Base-by-base conservation (phyloP, 2,797 vertebrate genomes). In the Chelon labrosus region DNA sequence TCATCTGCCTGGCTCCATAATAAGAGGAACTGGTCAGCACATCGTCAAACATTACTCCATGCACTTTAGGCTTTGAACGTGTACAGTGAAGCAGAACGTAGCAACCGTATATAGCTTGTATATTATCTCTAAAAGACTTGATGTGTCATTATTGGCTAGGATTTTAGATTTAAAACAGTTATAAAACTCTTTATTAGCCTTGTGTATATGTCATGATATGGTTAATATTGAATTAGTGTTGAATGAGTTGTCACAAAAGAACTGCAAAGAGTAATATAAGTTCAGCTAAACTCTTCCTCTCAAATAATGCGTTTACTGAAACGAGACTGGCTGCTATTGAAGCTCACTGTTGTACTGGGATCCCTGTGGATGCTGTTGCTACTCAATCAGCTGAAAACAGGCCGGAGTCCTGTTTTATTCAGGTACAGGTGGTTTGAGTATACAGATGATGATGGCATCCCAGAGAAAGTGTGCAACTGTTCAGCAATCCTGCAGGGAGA, bases 401-500 rank as follows among this genome's bases (percentile, higher is more conserved):
- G 7, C 10, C 46, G 22, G 79, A 5, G 38, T 38, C 44, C 16
- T 10, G 17, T 5, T 9, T 7, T 3, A 3, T 3, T 64, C 4
- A 35, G 50, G 0, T 65, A 84, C 58, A 81, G 37, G 20, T 77
- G 67, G 83, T 47, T 96, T 72, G 94, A 96, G 10, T 89, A 96
- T 37, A 81, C 54, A 12, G 76, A 85, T 47, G 85, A 7, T 14
- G 78, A 85, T 19, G 62, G 92, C 13, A 79, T 90, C 59, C 91
- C 90, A 55, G 74, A 88, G 62, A 80, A 62, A 20, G 19, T 75
- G 51, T 84, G 95, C 73, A 94, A 96, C 80, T 97, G 97, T 75
- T 92, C 94, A 17, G 95, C 89, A 75, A 88, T 97, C 84, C 61
- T 96, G 62, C 84, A 82, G 3, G 94, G 95, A 22, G 92, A 97